phyloP scores from a whole-genome alignment of 2,797 vertebrate genomes.

The Varecia variegata region DNA sequence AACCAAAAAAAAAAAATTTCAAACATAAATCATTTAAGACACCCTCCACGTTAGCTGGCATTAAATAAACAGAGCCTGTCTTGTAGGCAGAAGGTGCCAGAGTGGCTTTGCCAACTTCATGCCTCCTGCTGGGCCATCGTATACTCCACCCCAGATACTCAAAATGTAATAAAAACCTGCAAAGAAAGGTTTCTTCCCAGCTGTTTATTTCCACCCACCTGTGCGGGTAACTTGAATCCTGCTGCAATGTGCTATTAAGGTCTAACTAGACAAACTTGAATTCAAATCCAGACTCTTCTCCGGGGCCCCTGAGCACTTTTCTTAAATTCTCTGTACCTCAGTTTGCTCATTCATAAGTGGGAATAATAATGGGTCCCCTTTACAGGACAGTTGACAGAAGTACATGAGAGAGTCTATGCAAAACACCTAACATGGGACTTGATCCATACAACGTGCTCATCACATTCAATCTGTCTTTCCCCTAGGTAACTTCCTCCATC shows the following conservation, averaged over 20 bases:
- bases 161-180: constrained; percentile 40
- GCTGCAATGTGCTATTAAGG: neutral
- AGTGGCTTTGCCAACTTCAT: constrained; percentile 50
- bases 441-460: neutral
- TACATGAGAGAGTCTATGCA: neutral
- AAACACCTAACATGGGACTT: neutral
- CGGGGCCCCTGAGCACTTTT: neutral
- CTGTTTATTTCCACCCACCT: constrained; percentile 47
- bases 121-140: constrained; percentile 44
- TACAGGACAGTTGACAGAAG: neutral
- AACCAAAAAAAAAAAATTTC: constrained; percentile 40
- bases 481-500: neutral
- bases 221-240: neutral
- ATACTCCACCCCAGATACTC: constrained; percentile 38
- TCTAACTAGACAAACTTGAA: neutral
- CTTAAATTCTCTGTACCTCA: neutral
- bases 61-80: constrained; percentile 70
- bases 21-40: constrained; percentile 68
- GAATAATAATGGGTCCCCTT: neutral
- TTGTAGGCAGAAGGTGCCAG: constrained; percentile 56
- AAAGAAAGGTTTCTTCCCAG: constrained; percentile 30
- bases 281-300: constrained; percentile 3
- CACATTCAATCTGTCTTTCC: neutral
- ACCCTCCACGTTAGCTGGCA: constrained; percentile 57
- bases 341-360: neutral